Conservation (phyloP, 2,888 invertebrate genomes). For the Harmothoe impar region DNA sequence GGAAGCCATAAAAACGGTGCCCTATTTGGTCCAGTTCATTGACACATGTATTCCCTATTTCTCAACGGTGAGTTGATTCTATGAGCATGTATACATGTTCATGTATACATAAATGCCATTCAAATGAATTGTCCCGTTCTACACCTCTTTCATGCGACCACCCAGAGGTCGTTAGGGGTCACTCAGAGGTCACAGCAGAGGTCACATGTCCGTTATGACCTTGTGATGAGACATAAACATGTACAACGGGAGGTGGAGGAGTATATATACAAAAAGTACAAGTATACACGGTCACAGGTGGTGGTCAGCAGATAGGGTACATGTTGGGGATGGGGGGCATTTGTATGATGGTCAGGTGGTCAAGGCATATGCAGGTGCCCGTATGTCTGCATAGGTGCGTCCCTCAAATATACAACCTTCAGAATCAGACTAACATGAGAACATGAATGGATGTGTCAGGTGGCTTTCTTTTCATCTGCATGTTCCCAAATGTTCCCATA, state of each 20-base stretch:
- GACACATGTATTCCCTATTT: too few relatives aligned
- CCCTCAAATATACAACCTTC: neutral
- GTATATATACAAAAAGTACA: neutral
- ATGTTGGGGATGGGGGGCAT: neutral
- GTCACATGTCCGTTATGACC: conserved; percentile 5
- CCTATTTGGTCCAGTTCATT: too few relatives aligned
- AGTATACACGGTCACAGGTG: neutral
- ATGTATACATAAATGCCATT: too few relatives aligned
- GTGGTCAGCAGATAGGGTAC: neutral
- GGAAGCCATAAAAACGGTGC: too few relatives aligned
- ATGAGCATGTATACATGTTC: too few relatives aligned
- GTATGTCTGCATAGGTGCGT: neutral
- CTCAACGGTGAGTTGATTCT: too few relatives aligned
- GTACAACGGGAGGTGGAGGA: neutral
- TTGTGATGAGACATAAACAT: neutral
- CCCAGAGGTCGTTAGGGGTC: neutral
- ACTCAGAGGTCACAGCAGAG: neutral
- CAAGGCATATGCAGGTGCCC: neutral
- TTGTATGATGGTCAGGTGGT: neutral
- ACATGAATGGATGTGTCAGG: too few relatives aligned
- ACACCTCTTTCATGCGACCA: neutral
- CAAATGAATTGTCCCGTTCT: neutral
- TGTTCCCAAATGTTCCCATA: too few relatives aligned
- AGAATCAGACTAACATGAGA: too few relatives aligned
- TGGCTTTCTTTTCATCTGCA: too few relatives aligned